These are phyloP conservation scores for Gryllus bimaculatus DNA, from an alignment of 1,140 invertebrate genomes.

Conservation along the genomic window DNA sequence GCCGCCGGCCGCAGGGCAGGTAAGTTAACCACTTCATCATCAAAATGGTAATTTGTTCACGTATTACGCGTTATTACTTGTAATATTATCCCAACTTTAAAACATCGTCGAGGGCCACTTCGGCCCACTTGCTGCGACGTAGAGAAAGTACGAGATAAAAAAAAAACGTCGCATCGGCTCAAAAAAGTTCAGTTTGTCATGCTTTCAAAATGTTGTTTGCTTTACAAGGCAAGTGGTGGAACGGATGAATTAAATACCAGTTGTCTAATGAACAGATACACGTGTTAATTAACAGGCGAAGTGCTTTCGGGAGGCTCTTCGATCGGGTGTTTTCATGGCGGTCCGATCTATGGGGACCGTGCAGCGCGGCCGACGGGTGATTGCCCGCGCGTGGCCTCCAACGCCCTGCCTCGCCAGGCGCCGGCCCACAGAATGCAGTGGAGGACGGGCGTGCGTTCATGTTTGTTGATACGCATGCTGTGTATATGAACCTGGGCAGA, in stretches of 20 bases:
- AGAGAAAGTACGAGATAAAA: neutral
- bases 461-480: too few species aligned
- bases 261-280: neutral
- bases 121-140: neutral
- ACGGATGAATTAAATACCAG: neutral
- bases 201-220: conserved; percentile 4
- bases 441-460: too few species aligned
- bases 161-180: neutral
- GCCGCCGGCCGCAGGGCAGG: neutral
- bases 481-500: too few species aligned
- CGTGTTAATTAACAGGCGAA: neutral
- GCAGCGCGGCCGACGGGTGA: too few species aligned
- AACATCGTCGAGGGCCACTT: neutral
- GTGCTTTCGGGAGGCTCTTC: neutral
- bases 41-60: neutral
- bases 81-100: neutral
- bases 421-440: too few species aligned
- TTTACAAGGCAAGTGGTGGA: neutral
- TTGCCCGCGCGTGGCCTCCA: too few species aligned
- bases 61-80: neutral
- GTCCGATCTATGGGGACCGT: too few species aligned
- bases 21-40: conserved; percentile 1
- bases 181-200: conserved; percentile 1
- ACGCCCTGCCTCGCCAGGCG: too few species aligned
- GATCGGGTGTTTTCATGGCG: too few species aligned